These are phyloP conservation scores for Cyprinus carpio DNA, from an alignment of 2,113 vertebrate genomes.

Conservation along the genomic window DNA sequence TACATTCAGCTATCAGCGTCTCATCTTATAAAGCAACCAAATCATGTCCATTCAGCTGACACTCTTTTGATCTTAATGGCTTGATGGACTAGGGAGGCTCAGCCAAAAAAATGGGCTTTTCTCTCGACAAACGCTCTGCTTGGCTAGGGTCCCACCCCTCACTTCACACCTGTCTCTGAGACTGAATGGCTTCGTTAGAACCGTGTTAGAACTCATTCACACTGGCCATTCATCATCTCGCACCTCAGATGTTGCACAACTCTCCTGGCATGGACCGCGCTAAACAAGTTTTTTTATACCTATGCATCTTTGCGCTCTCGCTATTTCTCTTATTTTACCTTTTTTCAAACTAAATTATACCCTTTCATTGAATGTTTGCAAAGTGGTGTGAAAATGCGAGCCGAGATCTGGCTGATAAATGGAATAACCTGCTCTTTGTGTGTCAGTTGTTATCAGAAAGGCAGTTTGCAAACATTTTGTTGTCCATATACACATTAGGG, in stretches of 20 bases:
- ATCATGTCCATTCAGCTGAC: slow-evolving; percentile 33
- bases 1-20: neutral
- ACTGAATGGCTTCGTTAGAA: slow-evolving; percentile 35
- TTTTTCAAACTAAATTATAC: slow-evolving; percentile 1
- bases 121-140: neutral
- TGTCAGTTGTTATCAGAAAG: neutral
- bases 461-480: slow-evolving; percentile 5
- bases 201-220: slow-evolving; percentile 34
- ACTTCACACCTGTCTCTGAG: slow-evolving; percentile 44
- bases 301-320: neutral
- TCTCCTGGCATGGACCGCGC: neutral
- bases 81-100: slow-evolving; percentile 24
- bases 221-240: slow-evolving; percentile 34
- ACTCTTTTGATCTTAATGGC: slow-evolving; percentile 32
- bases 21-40: slow-evolving; percentile 15
- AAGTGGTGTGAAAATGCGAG: neutral
- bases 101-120: neutral
- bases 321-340: slow-evolving; percentile 24
- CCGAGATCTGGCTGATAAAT: neutral
- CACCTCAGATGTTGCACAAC: slow-evolving; percentile 16
- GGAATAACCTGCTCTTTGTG: neutral
- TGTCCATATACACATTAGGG: neutral
- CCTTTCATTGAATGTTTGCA: neutral
- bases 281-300: slow-evolving; percentile 24
- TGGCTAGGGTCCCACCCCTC: slow-evolving; percentile 27